Evolutionary conservation across 2,888 invertebrate species (phyloP), one percentile per base, ranked within the genome.

Genomic region (Villa cingulata): DNA sequence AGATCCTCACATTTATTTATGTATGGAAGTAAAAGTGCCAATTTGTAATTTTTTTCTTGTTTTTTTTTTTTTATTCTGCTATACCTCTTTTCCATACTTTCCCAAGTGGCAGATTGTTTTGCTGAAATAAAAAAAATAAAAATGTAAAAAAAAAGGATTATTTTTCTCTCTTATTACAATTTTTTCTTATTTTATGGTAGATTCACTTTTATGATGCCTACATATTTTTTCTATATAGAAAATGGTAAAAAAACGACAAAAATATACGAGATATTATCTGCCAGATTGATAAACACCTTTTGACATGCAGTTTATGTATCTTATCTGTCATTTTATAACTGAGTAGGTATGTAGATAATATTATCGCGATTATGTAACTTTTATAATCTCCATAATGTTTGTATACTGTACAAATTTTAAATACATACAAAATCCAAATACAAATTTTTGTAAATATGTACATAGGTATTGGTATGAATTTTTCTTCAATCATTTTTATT

Each of bases 11-110:
- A 23, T 23, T 23, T n/a, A n/a, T 52, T 52, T 50, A 47, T 36
- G 43, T 49, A 52, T 52, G 52, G 53, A 50, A 43, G 50, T n/a
- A 51, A 41, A 42, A 43, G 47, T 51, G 44, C 47, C 46, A 51
- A 43, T 46, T 46, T 27, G 19, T 19, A 32, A 3, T 12, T 32
- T 12, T 32, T 27, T 36, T 46, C 41, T 36, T 41, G 41, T 41
- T 41, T 37, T 46, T 46, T 41, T 46, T 16, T 34, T 41, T 41
- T 41, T 27, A 9, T 27, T 29, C 10, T 10, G 12, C 29, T 23
- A 23, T 7, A 23, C 23, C 23, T 7, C 23, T 23, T 23, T 23
- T 23, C 7, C 4, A 23, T 23, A 12, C 29, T 32, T 32, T 32
- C 29, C 6, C 29, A 32, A 12, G 12, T 32, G 29, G 29, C 12